Evolutionary conservation across 2,113 vertebrate species (phyloP).

Genomic region (Rhadina sibilatrix): DNA sequence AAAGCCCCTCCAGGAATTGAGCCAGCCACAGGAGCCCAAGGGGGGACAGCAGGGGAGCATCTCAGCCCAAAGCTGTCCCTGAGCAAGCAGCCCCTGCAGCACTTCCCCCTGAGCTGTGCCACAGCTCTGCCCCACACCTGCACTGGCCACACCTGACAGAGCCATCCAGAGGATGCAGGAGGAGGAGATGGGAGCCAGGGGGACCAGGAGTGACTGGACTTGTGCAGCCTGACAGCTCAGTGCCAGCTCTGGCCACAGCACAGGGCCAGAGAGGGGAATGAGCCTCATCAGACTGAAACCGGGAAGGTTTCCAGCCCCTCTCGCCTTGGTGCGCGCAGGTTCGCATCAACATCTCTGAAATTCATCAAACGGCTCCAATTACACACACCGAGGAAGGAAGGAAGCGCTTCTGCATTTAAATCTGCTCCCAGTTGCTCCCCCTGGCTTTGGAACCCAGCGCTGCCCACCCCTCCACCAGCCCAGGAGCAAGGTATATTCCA

Average conservation of each 20-base stretch:
- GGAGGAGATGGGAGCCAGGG: not conserved
- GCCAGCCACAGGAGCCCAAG: no score
- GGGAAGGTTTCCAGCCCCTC: slow-evolving; percentile 19
- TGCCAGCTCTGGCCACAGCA: not conserved
- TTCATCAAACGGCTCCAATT: slow-evolving; percentile 13
- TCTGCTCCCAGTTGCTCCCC: not conserved
- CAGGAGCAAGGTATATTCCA: slow-evolving; percentile 55
- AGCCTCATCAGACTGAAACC: not conserved
- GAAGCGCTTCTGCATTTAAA: slow-evolving; percentile 1
- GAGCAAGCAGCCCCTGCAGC: fast-evolving
- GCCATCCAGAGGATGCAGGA: fast-evolving
- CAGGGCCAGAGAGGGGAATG: not conserved
- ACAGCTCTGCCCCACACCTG: not conserved
- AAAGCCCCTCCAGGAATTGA: no score
- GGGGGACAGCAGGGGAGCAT: no score
- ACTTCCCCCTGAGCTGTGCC: not conserved
- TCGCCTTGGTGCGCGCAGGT: not conserved
- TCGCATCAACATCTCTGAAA: slow-evolving; percentile 37
- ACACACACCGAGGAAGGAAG: not conserved
- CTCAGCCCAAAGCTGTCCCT: not conserved
- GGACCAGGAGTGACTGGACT: not conserved
- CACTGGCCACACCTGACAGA: not conserved
- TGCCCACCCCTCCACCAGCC: slow-evolving; percentile 16
- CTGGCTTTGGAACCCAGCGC: not conserved
- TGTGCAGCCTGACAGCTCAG: not conserved